These are phyloP conservation scores for Ispidina picta DNA, from an alignment of 2,797 vertebrate species.

Conservation along the genomic window DNA sequence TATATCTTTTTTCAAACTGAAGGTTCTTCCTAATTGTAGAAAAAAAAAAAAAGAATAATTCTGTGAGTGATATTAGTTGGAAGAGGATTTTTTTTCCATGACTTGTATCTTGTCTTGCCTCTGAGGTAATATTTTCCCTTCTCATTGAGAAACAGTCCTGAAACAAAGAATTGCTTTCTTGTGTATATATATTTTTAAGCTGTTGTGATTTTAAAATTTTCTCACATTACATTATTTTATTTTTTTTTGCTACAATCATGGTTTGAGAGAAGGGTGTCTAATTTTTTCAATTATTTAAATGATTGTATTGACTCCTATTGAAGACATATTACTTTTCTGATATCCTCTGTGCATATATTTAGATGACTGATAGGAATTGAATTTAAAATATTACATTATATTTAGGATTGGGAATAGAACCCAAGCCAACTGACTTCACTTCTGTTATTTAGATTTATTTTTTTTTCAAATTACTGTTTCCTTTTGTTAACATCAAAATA, in stretches of 20 bases:
- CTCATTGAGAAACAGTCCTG: not conserved
- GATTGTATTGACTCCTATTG: not conserved
- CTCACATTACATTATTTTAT: accelerated
- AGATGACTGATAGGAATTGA: not conserved
- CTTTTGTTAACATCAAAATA: not conserved
- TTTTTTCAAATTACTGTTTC: not conserved
- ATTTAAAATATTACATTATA: not conserved
- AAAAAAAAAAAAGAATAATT: not conserved
- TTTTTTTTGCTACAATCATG: not conserved
- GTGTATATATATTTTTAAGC: not conserved
- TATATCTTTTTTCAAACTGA: not conserved
- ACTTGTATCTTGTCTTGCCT: not conserved
- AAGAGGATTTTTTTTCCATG: not conserved
- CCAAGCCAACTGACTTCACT: not conserved
- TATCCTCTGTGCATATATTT: not conserved
- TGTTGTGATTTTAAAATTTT: not conserved
- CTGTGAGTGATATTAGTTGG: not conserved
- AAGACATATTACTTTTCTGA: not conserved
- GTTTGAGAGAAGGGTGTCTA: not conserved
- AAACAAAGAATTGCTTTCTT: not conserved
- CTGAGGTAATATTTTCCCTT: not conserved
- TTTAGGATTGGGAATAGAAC: not conserved
- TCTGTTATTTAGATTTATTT: slow-evolving; percentile 1
- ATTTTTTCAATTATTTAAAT: not conserved
- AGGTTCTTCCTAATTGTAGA: not conserved